Percentiles rank a stretch among this genome's conserved stretches.
Evolutionary conservation across 2,113 vertebrate species (phyloP).

Genomic region (Plestiodon gilberti): DNA sequence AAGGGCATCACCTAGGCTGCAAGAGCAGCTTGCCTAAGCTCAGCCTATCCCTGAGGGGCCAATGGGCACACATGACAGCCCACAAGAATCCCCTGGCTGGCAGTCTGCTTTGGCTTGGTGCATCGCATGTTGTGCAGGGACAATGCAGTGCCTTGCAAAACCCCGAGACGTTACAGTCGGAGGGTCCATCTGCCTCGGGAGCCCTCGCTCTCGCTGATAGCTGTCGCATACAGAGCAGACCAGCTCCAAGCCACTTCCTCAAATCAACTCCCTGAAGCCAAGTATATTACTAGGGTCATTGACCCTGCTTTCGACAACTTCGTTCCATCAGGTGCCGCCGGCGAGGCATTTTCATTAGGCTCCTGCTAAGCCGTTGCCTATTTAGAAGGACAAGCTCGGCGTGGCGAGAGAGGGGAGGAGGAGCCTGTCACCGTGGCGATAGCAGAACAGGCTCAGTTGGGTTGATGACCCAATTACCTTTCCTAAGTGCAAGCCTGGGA

Average conservation of each 20-base stretch:
- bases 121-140: too few relatives aligned
- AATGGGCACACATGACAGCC: too few relatives aligned
- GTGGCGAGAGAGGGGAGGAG: too few relatives aligned
- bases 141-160: not conserved
- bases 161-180: not conserved
- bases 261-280: not conserved
- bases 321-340: not conserved
- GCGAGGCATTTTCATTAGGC: not conserved
- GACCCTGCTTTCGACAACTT: not conserved
- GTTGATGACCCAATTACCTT: conserved; percentile 8
- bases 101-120: too few relatives aligned
- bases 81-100: too few relatives aligned
- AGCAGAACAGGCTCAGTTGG: not conserved
- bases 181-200: not conserved
- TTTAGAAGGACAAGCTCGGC: too few relatives aligned
- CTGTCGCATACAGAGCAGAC: not conserved
- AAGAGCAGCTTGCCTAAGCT: too few relatives aligned
- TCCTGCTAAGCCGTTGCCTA: not conserved
- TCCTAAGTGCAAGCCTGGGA: not conserved
- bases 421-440: not conserved
- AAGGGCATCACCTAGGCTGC: too few relatives aligned
- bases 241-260: not conserved
- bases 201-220: too few relatives aligned
- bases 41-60: too few relatives aligned
- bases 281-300: not conserved